Base-by-base conservation (phyloP, 2,888 invertebrate genomes). In the Idaea dimidiata region DNA sequence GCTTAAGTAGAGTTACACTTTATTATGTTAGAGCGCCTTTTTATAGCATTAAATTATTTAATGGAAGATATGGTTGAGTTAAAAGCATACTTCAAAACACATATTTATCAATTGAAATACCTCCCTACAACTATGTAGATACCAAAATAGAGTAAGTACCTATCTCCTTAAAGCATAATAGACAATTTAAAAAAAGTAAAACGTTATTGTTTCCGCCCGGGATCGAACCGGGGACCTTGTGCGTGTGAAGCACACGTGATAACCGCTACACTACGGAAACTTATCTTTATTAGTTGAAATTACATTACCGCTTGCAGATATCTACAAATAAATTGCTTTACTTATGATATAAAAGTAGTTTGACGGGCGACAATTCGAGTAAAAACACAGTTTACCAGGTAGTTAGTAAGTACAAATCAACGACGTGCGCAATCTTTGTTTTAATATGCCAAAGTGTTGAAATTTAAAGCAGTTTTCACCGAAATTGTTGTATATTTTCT, bases 161-260 rank as follows among this genome's bases (percentile, higher is more conserved):
- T 33, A 33, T 33, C 14, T 6, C 7, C 14, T 10, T 10, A 33
- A 33, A 33, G 7, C 7, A 33, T 10, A 33, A 10, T 10, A 1
- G 7, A 7, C 7, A 54, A 53, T 32, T n/a, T 55, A n/a, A 17
- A 58, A 57, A 58, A 61, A 53, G 54, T 55, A 59, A 62, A 64
- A 62, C 55, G 24, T n/a, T 55, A 18, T 54, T 93, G 93, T 93
- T 93, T 94, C 94, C 94, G 94, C 93, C 94, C 94, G 93, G 94
- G 94, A 93, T 94, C 93, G 93, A 93, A 94, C 94, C 94, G 94
- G 93, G 94, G 94, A 87, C 93, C 93, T 94, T 94, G 94, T 94
- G 94, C 94, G 94, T 94, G 94, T 94, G 94, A 95, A 94, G 95
- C 95, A 94, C 94, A 95, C 94, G 94, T 94, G 94, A 94, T 94